Evolutionary conservation across 2,797 vertebrate species (phyloP), one percentile per base, ranked within the genome.

Genomic region (Acridotheres tristis): DNA sequence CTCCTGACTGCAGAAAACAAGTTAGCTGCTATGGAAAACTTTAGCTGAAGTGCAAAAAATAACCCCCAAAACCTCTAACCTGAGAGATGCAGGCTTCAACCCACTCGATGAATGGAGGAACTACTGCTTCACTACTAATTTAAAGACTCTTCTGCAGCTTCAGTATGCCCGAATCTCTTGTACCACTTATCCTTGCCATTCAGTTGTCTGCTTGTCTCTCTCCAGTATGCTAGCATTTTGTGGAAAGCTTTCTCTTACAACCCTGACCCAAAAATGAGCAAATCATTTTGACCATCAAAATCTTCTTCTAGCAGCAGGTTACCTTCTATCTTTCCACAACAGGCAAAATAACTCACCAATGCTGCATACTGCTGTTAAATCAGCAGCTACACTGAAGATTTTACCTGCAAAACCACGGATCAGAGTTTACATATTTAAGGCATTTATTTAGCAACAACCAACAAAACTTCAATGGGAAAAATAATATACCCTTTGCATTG

Each of bases 361-460:
- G 89, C 27, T 55, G 62, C 14, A 23, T 27, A 47, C n/a, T 81
- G 77, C 26, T 74, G 58, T 78, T 89, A 82, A 53, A 82, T 81
- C 69, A 95, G 69, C 43, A 93, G 32, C 62, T 73, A 71, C 15
- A 40, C 25, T 32, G 34, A 73, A 47, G 47, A 89, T 80, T 87
- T 93, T 69, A 89, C 62, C 77, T 78, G 80, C 7, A 4, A 93
- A 94, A 67, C 51, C 34, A 89, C 26, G 74, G 40, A 59, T 75
- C 17, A 66, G 34, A 63, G 78, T 95, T 79, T 40, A 80, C 63
- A 76, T 11, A 17, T 68, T 90, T 93, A 96, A 96, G 93, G 89
- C 75, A 88, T 90, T 93, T 91, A 90, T 94, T 96, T 89, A 90
- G 50, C 58, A 93, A 88, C 51, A 84, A 81, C 76, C 40, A 86